A percentile compares a stretch with the other conserved stretches of the same genome.
These are phyloP conservation scores for Epistrophe eligans DNA, from an alignment of 2,888 invertebrate species.

Conservation along the genomic window DNA sequence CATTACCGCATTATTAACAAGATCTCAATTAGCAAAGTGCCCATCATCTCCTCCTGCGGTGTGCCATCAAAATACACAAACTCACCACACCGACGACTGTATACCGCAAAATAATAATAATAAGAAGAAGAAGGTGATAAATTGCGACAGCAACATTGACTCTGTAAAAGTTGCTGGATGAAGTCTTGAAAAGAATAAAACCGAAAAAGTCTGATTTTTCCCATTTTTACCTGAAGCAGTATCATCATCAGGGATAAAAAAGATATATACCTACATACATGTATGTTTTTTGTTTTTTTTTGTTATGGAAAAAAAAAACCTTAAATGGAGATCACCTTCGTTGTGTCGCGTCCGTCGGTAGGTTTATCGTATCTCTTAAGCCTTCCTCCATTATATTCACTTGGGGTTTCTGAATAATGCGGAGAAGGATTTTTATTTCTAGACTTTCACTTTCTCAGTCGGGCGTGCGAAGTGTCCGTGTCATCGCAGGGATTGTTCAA, in stretches of 20 bases:
- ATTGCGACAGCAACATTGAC: conserved; percentile 73
- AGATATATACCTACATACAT: too few relatives aligned
- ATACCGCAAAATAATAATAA: conserved; percentile 36
- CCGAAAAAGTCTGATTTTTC: conserved; percentile 31
- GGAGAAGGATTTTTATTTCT: conserved; percentile 63
- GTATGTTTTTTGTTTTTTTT: conserved; percentile 3
- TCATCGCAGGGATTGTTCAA: conserved; percentile 63
- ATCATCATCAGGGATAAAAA: conserved; percentile 29
- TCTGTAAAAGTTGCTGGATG: background rate
- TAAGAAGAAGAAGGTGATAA: conserved; percentile 73
- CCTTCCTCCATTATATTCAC: background rate
- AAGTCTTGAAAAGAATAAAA: conserved; percentile 44
- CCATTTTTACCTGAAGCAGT: background rate
- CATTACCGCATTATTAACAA: conserved; percentile 76
- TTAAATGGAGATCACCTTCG: conserved; percentile 77
- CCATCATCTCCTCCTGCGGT: conserved; percentile 76
- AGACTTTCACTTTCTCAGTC: conserved; percentile 76
- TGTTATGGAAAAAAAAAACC: conserved; percentile 11
- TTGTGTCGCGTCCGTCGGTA: conserved; percentile 5
- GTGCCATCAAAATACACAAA: conserved; percentile 68
- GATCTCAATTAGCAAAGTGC: conserved; percentile 77
- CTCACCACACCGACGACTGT: conserved; percentile 8
- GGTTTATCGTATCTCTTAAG: conserved; percentile 55
- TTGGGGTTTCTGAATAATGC: conserved; percentile 1
- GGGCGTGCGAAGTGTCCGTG: conserved; percentile 31